Evolutionary conservation across 2,888 invertebrate genomes (phyloP), one percentile per base, ranked within the genome.

Genomic region (Scaptomyza flava): DNA sequence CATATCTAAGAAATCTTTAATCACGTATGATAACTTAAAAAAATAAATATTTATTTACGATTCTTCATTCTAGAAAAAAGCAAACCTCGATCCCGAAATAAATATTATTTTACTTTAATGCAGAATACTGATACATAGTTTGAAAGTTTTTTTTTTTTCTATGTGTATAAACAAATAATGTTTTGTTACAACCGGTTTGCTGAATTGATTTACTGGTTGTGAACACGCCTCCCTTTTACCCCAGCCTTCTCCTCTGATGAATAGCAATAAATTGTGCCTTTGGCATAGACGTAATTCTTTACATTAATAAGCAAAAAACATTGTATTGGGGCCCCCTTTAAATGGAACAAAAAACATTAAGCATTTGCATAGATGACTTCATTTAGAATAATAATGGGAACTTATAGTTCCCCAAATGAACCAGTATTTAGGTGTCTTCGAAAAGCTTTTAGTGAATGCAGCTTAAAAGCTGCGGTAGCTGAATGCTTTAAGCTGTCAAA

Each of bases 151-250:
- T 17, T 17, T 17, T 17, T 17, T 17, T 17, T 17, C 17, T 17
- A 11, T 30, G 31, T 50, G 27, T 6, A 27, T 27, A 27, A 17
- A 34, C 34, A 23, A 54, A 62, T 30, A 46, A 61, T 68, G 63
- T 52, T 65, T 81, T 79, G 72, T 52, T 64, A 6, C 54, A 87
- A 85, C 86, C 58, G 72, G 82, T 79, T 79, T 74, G 48, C 11
- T 71, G 72, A 46, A 58, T 68, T 60, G 53, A 60, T 78, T 68
- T 47, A 66, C 48, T 50, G 33, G 47, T 12, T 52, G 50, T 41
- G 30, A 51, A 42, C 34, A 33, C 38, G 50, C 41, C 47, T 31
- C 8, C 38, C 20, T 20, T 36, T 36, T 34, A 6, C 12, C 30
- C n/a, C 27, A 0, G 6, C 17, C 38, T 31, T 7, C n/a, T n/a